Percentiles rank a stretch among this genome's conserved stretches.
Evolutionary conservation across 2,888 invertebrate genomes (phyloP).

Genomic region (Smittia aterrima): DNA sequence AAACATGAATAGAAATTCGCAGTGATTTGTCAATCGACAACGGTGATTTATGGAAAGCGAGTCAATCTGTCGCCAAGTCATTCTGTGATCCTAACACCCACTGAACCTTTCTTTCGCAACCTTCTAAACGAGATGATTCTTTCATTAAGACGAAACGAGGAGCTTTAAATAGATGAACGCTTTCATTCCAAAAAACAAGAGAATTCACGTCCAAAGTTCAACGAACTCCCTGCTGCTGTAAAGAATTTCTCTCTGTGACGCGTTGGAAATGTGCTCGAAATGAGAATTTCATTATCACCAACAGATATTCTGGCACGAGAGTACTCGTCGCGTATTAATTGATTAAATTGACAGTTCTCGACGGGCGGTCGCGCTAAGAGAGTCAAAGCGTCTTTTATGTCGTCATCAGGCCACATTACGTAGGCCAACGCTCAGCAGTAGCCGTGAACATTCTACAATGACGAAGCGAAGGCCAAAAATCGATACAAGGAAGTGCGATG

Average conservation of each 20-base stretch:
- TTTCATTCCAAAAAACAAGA: slow-evolving; percentile 4
- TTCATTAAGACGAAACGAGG: no score
- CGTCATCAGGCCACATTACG: neutral
- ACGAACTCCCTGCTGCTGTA: slow-evolving; percentile 9
- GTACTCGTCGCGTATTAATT: neutral
- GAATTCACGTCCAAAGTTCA: slow-evolving; percentile 41
- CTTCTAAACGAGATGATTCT: no score
- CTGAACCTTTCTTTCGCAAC: no score
- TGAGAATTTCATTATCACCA: slow-evolving; percentile 17
- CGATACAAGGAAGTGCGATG: slow-evolving; percentile 38
- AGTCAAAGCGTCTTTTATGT: neutral
- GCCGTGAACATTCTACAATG: neutral
- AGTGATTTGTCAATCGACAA: no score
- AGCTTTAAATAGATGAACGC: neutral
- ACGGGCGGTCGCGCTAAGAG: neutral
- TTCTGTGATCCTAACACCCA: no score
- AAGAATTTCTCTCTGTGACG: slow-evolving; percentile 38
- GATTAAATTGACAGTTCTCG: neutral
- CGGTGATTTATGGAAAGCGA: no score
- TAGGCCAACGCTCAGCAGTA: neutral
- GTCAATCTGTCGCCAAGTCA: no score
- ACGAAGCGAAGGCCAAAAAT: slow-evolving; percentile 28
- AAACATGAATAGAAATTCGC: no score
- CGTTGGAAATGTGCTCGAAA: neutral
- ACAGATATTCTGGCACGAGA: neutral